Conservation (phyloP, 2,113 vertebrate genomes). For the Anthoscopus minutus region DNA sequence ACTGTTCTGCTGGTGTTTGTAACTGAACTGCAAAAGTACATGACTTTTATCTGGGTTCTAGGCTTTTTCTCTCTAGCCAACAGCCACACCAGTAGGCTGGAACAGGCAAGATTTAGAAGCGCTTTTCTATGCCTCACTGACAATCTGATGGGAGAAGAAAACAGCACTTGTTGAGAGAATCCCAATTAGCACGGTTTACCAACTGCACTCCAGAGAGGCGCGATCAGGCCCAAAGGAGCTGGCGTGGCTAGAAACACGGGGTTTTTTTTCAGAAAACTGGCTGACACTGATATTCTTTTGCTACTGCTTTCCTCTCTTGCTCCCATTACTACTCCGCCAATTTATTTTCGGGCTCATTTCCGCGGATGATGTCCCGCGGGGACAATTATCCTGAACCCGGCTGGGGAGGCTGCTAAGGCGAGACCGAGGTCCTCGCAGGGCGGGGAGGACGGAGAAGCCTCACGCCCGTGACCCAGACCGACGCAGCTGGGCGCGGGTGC, state of each 20-base stretch:
- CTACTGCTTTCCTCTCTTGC: no score
- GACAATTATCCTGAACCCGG: fast-evolving
- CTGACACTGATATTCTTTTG: fast-evolving
- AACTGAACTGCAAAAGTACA: not conserved
- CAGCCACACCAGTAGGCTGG: not conserved
- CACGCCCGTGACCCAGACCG: not conserved
- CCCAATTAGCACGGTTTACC: no score
- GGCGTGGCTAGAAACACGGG: fast-evolving
- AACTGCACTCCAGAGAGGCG: no score
- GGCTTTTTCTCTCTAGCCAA: not conserved
- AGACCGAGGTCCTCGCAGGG: not conserved
- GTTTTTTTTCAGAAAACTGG: not conserved
- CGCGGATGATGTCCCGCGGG: no score
- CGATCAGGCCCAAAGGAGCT: not conserved
- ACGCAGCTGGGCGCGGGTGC: fast-evolving
- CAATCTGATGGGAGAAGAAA: not conserved
- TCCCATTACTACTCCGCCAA: fast-evolving
- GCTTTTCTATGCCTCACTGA: not conserved
- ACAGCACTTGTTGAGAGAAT: not conserved
- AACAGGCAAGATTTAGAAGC: not conserved
- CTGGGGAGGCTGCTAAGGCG: not conserved
- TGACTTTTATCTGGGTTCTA: not conserved
- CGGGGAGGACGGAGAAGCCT: no score
- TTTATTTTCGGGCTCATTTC: not conserved
- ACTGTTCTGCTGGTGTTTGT: not conserved